Conservation (phyloP, 2,797 vertebrate species). For the Aeoliscus strigatus region DNA sequence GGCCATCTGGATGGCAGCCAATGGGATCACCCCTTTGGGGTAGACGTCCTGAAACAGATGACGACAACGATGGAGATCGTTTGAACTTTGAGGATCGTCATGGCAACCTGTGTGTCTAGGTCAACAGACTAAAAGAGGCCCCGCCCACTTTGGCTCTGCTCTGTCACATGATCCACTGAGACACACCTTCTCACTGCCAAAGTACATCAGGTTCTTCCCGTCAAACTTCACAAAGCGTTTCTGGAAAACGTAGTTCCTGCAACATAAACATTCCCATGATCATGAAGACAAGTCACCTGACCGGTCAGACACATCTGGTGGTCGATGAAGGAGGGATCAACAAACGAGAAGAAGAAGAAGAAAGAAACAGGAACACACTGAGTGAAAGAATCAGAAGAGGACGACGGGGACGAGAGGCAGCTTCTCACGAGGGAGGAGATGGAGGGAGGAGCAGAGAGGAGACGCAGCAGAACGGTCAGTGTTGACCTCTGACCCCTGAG, state of each 20-base stretch:
- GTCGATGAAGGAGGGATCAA: too few relatives aligned
- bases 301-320: too few relatives aligned
- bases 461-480: conserved; percentile 26
- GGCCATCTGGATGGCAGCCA: conserved; percentile 88
- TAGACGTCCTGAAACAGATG: conserved; percentile 81
- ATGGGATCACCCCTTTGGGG: conserved; percentile 90
- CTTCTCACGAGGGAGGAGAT: conserved; percentile 60
- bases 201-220: conserved; percentile 93
- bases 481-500: conserved; percentile 46
- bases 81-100: too few relatives aligned
- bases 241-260: conserved; percentile 97
- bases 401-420: conserved; percentile 44
- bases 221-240: conserved; percentile 93
- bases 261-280: conserved; percentile 28
- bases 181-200: conserved; percentile 94
- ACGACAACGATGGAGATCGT: too few relatives aligned
- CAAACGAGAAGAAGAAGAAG: neutral
- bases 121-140: too few relatives aligned
- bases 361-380: conserved; percentile 38
- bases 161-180: too few relatives aligned
- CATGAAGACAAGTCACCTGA: neutral
- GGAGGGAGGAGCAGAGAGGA: conserved; percentile 62
- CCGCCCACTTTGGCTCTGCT: too few relatives aligned
- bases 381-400: conserved; percentile 34
- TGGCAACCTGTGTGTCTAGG: too few relatives aligned